phyloP scores from a whole-genome alignment of 2,888 invertebrate genomes.

The Invenusta paracnida region DNA sequence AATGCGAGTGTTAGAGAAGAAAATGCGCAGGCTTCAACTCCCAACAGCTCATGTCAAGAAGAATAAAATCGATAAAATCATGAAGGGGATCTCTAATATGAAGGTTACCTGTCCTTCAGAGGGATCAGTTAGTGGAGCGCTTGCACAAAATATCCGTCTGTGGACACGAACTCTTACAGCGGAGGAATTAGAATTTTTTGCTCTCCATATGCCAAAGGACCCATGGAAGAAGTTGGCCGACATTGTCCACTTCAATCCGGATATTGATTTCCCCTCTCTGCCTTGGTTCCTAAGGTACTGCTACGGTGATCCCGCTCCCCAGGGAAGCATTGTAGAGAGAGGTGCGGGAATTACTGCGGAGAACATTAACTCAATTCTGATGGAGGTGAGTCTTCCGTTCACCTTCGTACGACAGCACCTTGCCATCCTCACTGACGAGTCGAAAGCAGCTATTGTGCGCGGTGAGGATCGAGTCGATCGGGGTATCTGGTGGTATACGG shows the following conservation, averaged over 20 bases:
- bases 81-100: conserved; percentile 52
- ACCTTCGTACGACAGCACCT: conserved; percentile 35
- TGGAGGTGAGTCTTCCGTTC: conserved; percentile 53
- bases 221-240: conserved; percentile 59
- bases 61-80: conserved; percentile 52
- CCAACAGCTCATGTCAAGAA: not conserved
- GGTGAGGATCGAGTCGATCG: conserved; percentile 42
- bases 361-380: conserved; percentile 55
- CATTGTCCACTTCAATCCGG: conserved; percentile 57
- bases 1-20: conserved; percentile 54
- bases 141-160: conserved; percentile 52
- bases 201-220: conserved; percentile 56
- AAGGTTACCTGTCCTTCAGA: conserved; percentile 51
- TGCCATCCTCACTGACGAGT: conserved; percentile 50
- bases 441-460: conserved; percentile 52
- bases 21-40: conserved; percentile 49
- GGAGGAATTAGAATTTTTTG: conserved; percentile 57
- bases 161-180: conserved; percentile 54
- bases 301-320: conserved; percentile 54
- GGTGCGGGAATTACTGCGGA: conserved; percentile 52
- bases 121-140: conserved; percentile 57
- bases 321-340: conserved; percentile 50
- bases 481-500: conserved; percentile 56
- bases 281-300: conserved; percentile 59
- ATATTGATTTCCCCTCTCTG: conserved; percentile 55